Base-by-base conservation (phyloP, 1,140 invertebrate species). In the Zeugodacus cucurbitae region DNA sequence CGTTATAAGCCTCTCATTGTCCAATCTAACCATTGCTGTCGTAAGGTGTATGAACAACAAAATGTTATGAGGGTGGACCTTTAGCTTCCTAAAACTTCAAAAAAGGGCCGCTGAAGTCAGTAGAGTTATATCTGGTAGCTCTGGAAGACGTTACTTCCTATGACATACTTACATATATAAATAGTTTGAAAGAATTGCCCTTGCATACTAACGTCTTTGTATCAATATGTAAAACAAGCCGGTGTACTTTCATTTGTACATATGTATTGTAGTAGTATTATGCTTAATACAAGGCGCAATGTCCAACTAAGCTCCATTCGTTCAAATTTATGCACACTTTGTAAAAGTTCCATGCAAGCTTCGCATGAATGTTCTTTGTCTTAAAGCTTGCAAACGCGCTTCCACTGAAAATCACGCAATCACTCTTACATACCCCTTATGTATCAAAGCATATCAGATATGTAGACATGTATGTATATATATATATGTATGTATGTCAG, bases 331-430 rank as follows among this genome's bases (percentile, higher is more conserved):
- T 62, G 58, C 58, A 26, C 22, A 17, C 48, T 54, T 54, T 54
- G 48, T 54, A 54, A 54, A 54, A 54, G 14, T 54, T 54, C 3
- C 14, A 54, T 48, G 44, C 48, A 17, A 54, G 17, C 64, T 37
- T 78, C n/a, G 32, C 37, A 78, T 78, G 37, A 10, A n/a, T 22
- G n/a, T 78, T 78, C 37, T n/a, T 20, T 41, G 37, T 44, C 70
- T 78, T 78, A 78, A 78, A 78, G 70, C 29, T 67, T 67, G 64
- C 64, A 22, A 62, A 62, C 58, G 64, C 70, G 70, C 70, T 74
- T 78, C 37, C 17, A 78, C 70, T 37, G 32, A 44, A 78, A 44
- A 17, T 59, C 59, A 67, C 34, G 37, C 86, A 87, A 64, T 59
- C 86, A 34, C 54, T 20, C 64, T 54, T 59, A 58, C 48, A 78